Evolutionary conservation across 2,888 invertebrate species (phyloP).

Genomic region (Crepidodera aurea): DNA sequence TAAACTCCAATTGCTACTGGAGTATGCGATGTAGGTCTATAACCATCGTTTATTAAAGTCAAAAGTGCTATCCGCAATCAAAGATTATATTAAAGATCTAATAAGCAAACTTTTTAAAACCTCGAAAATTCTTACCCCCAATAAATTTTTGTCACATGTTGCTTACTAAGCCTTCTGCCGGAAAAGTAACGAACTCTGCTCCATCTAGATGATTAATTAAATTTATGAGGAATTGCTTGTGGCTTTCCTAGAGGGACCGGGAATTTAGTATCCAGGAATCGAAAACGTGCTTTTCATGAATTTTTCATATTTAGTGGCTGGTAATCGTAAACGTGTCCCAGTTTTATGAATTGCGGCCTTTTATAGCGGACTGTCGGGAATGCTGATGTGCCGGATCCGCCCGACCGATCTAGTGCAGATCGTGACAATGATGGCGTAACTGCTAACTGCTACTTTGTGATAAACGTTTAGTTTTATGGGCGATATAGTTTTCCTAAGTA

Average conservation of each 20-base stretch:
- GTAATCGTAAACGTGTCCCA: conserved; percentile 39
- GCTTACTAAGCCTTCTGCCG: conserved; percentile 28
- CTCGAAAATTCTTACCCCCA: not conserved
- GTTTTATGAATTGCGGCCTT: conserved; percentile 32
- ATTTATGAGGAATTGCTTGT: conserved; percentile 35
- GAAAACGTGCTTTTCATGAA: conserved; percentile 41
- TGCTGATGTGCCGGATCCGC: conserved; percentile 23
- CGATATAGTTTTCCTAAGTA: conserved; percentile 6
- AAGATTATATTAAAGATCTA: too few relatives aligned
- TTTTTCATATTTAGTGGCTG: conserved; percentile 41
- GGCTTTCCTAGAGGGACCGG: not conserved
- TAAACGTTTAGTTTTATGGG: conserved; percentile 8
- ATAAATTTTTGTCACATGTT: conserved; percentile 33
- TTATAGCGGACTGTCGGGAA: conserved; percentile 31
- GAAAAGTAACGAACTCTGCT: conserved; percentile 34
- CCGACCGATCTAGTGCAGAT: conserved; percentile 14
- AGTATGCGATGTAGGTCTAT: too few relatives aligned
- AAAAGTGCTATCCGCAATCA: too few relatives aligned
- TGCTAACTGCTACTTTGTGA: conserved; percentile 26
- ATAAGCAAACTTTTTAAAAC: not conserved
- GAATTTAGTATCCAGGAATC: conserved; percentile 38
- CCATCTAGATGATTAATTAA: conserved; percentile 35
- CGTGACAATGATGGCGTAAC: conserved; percentile 23
- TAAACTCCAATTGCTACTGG: too few relatives aligned
- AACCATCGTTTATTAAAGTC: too few relatives aligned